Conservation (phyloP, 2,888 invertebrate genomes). For the Rhamphomyia laevipes region DNA sequence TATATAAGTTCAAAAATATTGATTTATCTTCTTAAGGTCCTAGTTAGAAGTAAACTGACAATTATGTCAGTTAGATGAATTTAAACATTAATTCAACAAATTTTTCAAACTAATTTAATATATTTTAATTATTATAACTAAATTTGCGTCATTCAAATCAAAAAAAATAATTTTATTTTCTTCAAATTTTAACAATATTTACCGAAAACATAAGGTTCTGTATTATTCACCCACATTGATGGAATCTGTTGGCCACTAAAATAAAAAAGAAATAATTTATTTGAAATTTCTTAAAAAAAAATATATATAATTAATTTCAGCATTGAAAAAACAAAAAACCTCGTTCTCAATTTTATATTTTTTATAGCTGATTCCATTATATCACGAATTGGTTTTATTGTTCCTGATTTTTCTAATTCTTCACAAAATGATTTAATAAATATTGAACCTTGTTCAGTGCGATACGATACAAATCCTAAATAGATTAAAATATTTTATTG, state of each 20-base stretch:
- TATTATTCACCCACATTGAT: slow-evolving; percentile 28
- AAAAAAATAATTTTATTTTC: background rate
- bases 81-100: too few species aligned
- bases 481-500: background rate
- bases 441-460: slow-evolving; percentile 27
- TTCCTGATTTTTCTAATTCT: slow-evolving; percentile 21
- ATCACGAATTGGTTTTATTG: slow-evolving; percentile 23
- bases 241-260: slow-evolving; percentile 31
- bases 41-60: too few species aligned
- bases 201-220: slow-evolving; percentile 30
- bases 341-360: slow-evolving; percentile 19
- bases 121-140: too few species aligned
- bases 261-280: slow-evolving; percentile 1
- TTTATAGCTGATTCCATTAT: slow-evolving; percentile 28
- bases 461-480: slow-evolving; percentile 31
- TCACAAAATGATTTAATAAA: slow-evolving; percentile 32
- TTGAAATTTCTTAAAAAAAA: background rate
- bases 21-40: too few species aligned
- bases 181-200: slow-evolving; percentile 20
- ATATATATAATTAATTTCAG: background rate
- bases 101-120: too few species aligned
- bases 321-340: slow-evolving; percentile 18
- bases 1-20: too few species aligned
- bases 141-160: too few species aligned
- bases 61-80: too few species aligned